These are phyloP conservation scores for Planiliza haematocheilus DNA, from an alignment of 2,113 vertebrate species.

Conservation along the genomic window DNA sequence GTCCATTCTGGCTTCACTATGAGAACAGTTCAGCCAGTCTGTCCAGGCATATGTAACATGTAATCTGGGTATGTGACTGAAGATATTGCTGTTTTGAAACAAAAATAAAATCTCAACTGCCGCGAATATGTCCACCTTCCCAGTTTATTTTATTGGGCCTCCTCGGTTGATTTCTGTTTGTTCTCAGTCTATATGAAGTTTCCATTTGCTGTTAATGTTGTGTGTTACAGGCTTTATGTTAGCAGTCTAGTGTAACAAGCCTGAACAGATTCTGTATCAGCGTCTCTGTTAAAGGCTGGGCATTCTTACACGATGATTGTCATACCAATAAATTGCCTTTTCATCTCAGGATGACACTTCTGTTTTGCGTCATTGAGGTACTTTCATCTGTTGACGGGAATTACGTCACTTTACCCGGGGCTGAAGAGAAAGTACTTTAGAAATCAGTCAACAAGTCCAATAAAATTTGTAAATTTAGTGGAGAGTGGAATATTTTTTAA, in stretches of 20 bases:
- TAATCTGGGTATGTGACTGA: too few species aligned
- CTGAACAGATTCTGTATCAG: neutral
- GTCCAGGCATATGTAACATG: too few species aligned
- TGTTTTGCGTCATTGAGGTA: constrained; percentile 36
- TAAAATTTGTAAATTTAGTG: too few species aligned
- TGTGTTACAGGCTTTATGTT: neutral
- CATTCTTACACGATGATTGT: constrained; percentile 8
- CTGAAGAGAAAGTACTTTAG: neutral
- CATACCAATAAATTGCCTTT: neutral
- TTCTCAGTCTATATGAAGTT: neutral
- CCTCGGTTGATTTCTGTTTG: neutral
- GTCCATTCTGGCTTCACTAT: too few species aligned
- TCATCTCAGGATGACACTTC: constrained; percentile 11
- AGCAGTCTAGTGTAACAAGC: neutral
- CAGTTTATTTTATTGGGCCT: too few species aligned
- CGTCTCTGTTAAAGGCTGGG: neutral
- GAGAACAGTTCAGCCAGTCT: too few species aligned
- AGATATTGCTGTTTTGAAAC: too few species aligned
- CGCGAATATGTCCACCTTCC: too few species aligned
- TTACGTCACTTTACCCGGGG: constrained; percentile 12
- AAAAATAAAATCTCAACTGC: too few species aligned
- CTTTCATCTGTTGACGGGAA: constrained; percentile 1
- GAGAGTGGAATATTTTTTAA: too few species aligned
- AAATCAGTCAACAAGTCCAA: too few species aligned
- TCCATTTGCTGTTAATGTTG: neutral